Conservation (phyloP, 1,140 invertebrate genomes). For the Scaptomyza pallida region DNA sequence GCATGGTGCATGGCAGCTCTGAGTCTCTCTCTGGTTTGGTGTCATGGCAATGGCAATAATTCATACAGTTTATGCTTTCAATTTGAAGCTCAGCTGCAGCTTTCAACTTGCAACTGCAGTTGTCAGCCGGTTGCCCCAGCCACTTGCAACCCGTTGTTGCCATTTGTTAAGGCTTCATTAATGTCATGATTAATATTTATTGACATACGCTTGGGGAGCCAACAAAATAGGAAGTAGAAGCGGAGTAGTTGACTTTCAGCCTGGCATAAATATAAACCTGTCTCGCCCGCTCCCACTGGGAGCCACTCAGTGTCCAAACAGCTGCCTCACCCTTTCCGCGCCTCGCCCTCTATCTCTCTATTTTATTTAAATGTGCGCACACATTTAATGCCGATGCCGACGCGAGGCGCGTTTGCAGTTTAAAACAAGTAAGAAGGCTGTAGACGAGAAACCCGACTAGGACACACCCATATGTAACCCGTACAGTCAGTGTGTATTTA, state of each 20-base stretch:
- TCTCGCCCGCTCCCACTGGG: neutral
- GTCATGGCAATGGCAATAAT: constrained; percentile 41
- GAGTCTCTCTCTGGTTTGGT: neutral
- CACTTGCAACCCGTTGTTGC: neutral
- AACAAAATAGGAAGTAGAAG: neutral
- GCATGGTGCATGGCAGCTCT: neutral
- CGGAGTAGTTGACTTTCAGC: neutral
- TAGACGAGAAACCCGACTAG: too few relatives aligned
- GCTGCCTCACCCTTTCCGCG: neutral
- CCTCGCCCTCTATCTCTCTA: neutral
- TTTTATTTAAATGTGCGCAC: constrained; percentile 32
- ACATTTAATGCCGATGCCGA: constrained; percentile 12
- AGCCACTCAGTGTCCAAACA: neutral
- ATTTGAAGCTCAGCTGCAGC: constrained; percentile 49
- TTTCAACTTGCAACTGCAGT: constrained; percentile 4
- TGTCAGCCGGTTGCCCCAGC: neutral
- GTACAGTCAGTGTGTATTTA: too few relatives aligned
- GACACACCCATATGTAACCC: too few relatives aligned
- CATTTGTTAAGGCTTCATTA: constrained; percentile 78
- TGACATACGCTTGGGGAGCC: constrained; percentile 23
- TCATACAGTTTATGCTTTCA: constrained; percentile 53
- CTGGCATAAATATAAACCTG: constrained; percentile 1
- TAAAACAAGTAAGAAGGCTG: too few relatives aligned
- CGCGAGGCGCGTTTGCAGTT: constrained; percentile 18
- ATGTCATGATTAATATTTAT: constrained; percentile 81